phyloP scores from a whole-genome alignment of 2,797 vertebrate species.

The Erpetoichthys calabaricus region DNA sequence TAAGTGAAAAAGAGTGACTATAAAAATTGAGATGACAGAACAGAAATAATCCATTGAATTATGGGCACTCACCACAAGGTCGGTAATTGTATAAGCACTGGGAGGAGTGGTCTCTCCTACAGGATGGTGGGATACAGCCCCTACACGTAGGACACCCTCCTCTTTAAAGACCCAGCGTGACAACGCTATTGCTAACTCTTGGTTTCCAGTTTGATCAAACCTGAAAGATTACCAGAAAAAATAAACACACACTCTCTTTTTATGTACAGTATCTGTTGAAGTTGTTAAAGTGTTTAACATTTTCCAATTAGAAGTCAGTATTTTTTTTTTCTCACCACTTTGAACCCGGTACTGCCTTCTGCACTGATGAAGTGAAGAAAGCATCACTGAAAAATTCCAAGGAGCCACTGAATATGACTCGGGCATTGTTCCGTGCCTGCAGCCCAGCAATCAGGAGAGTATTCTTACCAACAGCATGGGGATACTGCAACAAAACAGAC shows the following conservation, averaged over 20 bases:
- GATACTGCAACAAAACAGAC: conserved; percentile 53
- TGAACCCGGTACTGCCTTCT: conserved; percentile 73
- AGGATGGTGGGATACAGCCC: conserved; percentile 79
- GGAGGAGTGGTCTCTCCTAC: conserved; percentile 77
- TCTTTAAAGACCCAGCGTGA: conserved; percentile 97
- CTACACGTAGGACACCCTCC: conserved; percentile 86
- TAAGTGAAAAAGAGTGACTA: too few relatives aligned
- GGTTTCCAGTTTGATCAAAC: conserved; percentile 75
- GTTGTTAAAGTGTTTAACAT: too few relatives aligned
- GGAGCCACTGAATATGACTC: conserved; percentile 88
- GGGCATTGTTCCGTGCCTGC: conserved; percentile 90
- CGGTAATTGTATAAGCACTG: conserved; percentile 84
- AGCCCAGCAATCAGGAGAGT: conserved; percentile 89
- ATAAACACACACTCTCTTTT: background rate
- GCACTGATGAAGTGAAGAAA: conserved; percentile 84
- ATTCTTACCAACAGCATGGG: conserved; percentile 91
- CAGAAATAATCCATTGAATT: too few relatives aligned
- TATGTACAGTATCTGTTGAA: too few relatives aligned
- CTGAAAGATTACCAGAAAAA: conserved; percentile 29
- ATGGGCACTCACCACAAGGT: conserved; percentile 74
- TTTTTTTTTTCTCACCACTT: conserved; percentile 45
- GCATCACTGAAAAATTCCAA: conserved; percentile 91
- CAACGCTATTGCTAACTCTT: conserved; percentile 74
- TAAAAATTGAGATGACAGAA: too few relatives aligned
- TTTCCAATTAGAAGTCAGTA: background rate